These are phyloP conservation scores for Phrynosoma platyrhinos DNA, from an alignment of 2,113 vertebrate species.

Conservation along the genomic window DNA sequence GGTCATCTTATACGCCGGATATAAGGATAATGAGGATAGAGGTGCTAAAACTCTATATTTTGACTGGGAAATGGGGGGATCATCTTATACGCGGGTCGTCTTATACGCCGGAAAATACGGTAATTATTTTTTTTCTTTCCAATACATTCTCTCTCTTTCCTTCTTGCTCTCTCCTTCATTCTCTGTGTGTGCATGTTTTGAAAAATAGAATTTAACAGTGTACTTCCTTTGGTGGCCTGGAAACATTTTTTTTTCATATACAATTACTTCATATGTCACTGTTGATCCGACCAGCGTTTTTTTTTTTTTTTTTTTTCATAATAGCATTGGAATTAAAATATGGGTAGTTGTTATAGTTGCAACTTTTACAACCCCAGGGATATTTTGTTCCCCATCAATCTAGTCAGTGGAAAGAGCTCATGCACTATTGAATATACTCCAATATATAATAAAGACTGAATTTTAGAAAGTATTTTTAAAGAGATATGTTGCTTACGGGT, in stretches of 20 bases:
- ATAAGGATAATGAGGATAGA: too few relatives aligned
- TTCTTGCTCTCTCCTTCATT: not conserved
- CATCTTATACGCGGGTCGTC: too few relatives aligned
- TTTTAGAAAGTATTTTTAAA: not conserved
- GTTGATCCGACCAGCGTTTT: constrained; percentile 42
- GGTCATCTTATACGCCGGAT: too few relatives aligned
- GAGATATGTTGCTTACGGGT: not conserved
- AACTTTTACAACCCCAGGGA: constrained; percentile 49
- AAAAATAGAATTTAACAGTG: constrained; percentile 45
- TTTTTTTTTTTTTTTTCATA: constrained; percentile 52
- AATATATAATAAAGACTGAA: not conserved
- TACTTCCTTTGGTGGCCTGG: constrained; percentile 48
- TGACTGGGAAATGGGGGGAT: too few relatives aligned
- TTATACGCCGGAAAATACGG: too few relatives aligned
- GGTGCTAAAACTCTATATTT: too few relatives aligned
- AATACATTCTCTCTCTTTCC: not conserved
- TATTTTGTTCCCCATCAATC: constrained; percentile 32
- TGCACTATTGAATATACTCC: not conserved
- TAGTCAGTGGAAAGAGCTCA: constrained; percentile 42
- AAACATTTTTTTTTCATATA: constrained; percentile 59
- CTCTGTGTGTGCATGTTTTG: constrained; percentile 34
- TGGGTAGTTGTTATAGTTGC: constrained; percentile 47
- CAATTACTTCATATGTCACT: constrained; percentile 47
- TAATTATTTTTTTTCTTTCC: not conserved
- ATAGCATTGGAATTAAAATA: constrained; percentile 47